Base-by-base conservation (phyloP, 2,113 vertebrate genomes). In the Thymallus thymallus region DNA sequence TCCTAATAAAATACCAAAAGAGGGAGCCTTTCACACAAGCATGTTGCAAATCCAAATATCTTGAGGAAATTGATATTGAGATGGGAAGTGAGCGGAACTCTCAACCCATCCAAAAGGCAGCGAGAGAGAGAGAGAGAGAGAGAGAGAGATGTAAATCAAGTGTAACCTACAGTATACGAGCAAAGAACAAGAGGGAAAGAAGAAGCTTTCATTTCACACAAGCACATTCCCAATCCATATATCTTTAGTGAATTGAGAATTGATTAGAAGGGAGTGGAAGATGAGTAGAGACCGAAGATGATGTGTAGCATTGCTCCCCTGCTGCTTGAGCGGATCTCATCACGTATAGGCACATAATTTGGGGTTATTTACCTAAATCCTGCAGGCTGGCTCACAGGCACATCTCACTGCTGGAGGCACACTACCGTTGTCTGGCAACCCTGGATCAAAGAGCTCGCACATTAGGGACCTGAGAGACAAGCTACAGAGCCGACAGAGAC, bases 311-410 rank as follows among this genome's bases (percentile, higher is more conserved):
- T 29, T 14, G 70, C 82, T 72, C 76, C 74, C 79, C 82, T 3
- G 14, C 76, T 73, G 80, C 77, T 83, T 16, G 68, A 74, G 48
- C 83, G 78, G 77, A 80, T 74, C 76, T 79, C 84, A 78, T 85
- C 85, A 85, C 61, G 77, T 82, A 84, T 88, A 85, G 80, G 80
- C 88, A 84, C 72, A 82, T 79, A 85, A 85, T 89, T 84, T 86
- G 86, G 80, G 79, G 86, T 84, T 82, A 90, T 88, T 91, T 90
- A 84, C 78, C 79, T 79, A 77, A 68, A 89, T 92, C 82, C 87
- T 20, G 48, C 76, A 20, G 58, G 72, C 80, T 67, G 79, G 80
- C 85, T 76, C 71, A 72, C 48, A 84, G 84, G 82, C 90, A 92
- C 87, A 86, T 88, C 80, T 90, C 87, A 26, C 86, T 79, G 84